phyloP scores from a whole-genome alignment of 2,113 vertebrate species.

The Spheniscus mendiculus region DNA sequence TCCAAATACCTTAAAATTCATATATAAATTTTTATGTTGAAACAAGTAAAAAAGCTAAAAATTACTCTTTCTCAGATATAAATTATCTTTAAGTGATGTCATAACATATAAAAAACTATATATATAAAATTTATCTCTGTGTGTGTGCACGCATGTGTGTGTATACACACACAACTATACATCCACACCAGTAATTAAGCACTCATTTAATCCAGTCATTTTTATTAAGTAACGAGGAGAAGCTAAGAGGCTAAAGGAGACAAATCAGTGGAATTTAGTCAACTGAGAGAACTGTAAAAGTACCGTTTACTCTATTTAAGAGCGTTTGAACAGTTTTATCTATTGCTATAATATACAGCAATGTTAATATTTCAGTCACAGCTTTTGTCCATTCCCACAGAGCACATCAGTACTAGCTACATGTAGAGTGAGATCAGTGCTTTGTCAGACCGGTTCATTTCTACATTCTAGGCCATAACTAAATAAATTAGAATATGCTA shows the following conservation, averaged over 20 bases:
- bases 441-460: slow-evolving; percentile 60
- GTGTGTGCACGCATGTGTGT: not conserved
- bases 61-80: slow-evolving; percentile 43
- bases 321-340: slow-evolving; percentile 14
- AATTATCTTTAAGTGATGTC: slow-evolving; percentile 59
- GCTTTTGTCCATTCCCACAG: slow-evolving; percentile 51
- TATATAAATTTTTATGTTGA: not conserved
- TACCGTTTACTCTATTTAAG: slow-evolving; percentile 44
- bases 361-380: slow-evolving; percentile 50
- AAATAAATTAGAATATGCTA: slow-evolving; percentile 82
- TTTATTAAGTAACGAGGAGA: slow-evolving; percentile 41
- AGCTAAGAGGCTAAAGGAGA: slow-evolving; percentile 34
- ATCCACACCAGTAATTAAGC: slow-evolving; percentile 53
- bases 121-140: not conserved
- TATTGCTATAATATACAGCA: slow-evolving; percentile 62
- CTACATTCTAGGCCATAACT: slow-evolving; percentile 78
- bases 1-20: not conserved
- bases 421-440: slow-evolving; percentile 83
- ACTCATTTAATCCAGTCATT: slow-evolving; percentile 63
- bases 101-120: not conserved
- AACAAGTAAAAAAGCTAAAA: slow-evolving; percentile 33
- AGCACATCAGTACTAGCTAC: slow-evolving; percentile 69
- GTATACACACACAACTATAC: not conserved
- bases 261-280: slow-evolving; percentile 53
- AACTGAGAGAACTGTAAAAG: slow-evolving; percentile 39